phyloP scores from a whole-genome alignment of 2,888 invertebrate species.

The Diarsia rubi region DNA sequence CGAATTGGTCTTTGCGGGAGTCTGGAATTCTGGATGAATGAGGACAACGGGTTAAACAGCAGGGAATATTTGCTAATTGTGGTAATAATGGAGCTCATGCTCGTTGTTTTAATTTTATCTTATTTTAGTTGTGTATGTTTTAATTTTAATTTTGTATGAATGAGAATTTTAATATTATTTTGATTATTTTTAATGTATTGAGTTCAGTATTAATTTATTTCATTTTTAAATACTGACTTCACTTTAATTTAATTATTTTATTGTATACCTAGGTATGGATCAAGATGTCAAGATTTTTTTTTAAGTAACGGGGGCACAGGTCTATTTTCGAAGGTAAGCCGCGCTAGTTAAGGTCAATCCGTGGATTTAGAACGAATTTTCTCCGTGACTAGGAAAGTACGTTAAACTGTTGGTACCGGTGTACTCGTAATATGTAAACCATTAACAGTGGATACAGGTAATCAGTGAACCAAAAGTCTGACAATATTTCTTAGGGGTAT shows the following conservation, averaged over 20 bases:
- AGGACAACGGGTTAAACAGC: constrained; percentile 15
- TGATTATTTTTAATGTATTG: no score
- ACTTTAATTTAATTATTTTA: no score
- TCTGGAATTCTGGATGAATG: constrained; percentile 1
- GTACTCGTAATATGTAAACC: not conserved
- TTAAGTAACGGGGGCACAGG: not conserved
- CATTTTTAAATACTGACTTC: no score
- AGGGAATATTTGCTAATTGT: constrained; percentile 1
- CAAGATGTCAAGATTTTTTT: no score
- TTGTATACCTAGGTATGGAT: no score
- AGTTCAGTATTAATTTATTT: no score
- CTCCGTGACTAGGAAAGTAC: not conserved
- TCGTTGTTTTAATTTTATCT: no score
- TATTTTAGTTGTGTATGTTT: no score
- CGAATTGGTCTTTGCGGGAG: constrained; percentile 48
- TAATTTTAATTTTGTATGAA: no score
- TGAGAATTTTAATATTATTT: no score
- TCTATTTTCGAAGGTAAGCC: not conserved
- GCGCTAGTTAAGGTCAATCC: not conserved
- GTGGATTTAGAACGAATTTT: not conserved
- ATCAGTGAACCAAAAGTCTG: not conserved
- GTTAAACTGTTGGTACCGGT: not conserved
- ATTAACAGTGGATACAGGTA: not conserved
- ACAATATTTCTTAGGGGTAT: not conserved
- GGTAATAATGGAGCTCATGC: not conserved